Percentiles rank a stretch among this genome's conserved stretches.
These are phyloP conservation scores for Nothobranchius kuhntae DNA, from an alignment of 2,113 vertebrate species.

Conservation along the genomic window DNA sequence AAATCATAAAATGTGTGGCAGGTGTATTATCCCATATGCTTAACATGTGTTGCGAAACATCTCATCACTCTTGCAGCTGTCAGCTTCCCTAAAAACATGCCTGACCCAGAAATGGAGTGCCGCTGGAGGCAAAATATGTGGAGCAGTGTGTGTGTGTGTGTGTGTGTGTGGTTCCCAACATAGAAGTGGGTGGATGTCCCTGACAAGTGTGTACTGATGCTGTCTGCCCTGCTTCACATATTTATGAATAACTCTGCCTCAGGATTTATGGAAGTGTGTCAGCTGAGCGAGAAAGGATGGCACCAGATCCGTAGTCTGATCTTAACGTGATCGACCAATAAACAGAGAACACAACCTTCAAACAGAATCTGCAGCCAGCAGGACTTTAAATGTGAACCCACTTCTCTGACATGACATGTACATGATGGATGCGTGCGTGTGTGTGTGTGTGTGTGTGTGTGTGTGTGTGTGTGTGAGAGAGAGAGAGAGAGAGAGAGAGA, in stretches of 20 bases:
- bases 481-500: neutral
- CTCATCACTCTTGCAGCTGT: constrained; percentile 21
- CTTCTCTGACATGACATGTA: constrained; percentile 2
- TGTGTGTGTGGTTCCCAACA: neutral
- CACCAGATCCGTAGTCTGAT: neutral
- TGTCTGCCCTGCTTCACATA: constrained; percentile 30
- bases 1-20: neutral
- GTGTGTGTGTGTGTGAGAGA: constrained; percentile 9
- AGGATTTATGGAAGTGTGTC: constrained; percentile 24
- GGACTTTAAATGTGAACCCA: neutral
- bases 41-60: constrained; percentile 10
- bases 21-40: neutral
- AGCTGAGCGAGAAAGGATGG: constrained; percentile 21
- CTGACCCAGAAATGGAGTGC: constrained; percentile 34
- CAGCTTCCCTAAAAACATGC: constrained; percentile 11
- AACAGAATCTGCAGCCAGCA: neutral
- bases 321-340: constrained; percentile 6
- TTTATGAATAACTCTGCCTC: constrained; percentile 27
- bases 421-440: neutral
- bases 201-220: constrained; percentile 35
- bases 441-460: neutral
- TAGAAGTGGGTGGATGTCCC: constrained; percentile 19
- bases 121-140: constrained; percentile 35
- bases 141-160: constrained; percentile 9
- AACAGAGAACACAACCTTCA: neutral